phyloP scores from a whole-genome alignment of 2,888 invertebrate species.

The Amblyjoppa proteus region DNA sequence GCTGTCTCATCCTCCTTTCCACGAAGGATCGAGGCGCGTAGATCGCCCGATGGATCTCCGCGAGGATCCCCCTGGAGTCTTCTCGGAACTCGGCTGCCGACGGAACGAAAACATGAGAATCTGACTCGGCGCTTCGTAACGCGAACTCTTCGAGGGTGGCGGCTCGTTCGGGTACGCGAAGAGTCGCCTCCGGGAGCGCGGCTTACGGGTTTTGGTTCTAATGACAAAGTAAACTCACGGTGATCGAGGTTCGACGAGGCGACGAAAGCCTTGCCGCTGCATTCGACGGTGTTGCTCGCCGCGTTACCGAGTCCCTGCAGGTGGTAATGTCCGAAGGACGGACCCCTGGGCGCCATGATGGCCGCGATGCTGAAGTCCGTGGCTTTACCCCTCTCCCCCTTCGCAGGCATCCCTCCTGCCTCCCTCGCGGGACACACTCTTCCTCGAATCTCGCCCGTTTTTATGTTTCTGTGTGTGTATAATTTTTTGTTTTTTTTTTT shows the following conservation, averaged over 20 bases:
- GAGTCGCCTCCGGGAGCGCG: no score
- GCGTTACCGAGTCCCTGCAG: constrained; percentile 83
- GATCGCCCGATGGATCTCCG: constrained; percentile 3
- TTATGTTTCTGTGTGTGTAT: constrained; percentile 15
- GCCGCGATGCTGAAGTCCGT: constrained; percentile 91
- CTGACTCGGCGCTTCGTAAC: not conserved
- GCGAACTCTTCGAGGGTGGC: not conserved
- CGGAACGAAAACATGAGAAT: constrained; percentile 58
- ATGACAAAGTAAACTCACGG: constrained; percentile 76
- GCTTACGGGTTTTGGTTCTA: not conserved
- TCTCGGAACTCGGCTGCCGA: constrained; percentile 40
- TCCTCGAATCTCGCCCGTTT: constrained; percentile 46
- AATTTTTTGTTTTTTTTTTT: constrained; percentile 14
- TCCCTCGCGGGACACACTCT: constrained; percentile 74
- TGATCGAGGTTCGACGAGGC: constrained; percentile 79
- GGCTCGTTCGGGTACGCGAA: not conserved
- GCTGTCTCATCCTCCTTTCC: constrained; percentile 39
- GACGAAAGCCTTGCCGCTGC: constrained; percentile 81
- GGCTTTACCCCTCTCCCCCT: constrained; percentile 85
- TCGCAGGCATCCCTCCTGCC: constrained; percentile 85
- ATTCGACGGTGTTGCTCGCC: constrained; percentile 79
- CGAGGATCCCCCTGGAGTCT: not conserved
- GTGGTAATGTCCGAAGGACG: constrained; percentile 84
- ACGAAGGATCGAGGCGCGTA: constrained; percentile 2
- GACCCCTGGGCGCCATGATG: constrained; percentile 88